Evolutionary conservation across 23 tunicate genomes (phyloP).

Genomic region (Styela plicata): DNA sequence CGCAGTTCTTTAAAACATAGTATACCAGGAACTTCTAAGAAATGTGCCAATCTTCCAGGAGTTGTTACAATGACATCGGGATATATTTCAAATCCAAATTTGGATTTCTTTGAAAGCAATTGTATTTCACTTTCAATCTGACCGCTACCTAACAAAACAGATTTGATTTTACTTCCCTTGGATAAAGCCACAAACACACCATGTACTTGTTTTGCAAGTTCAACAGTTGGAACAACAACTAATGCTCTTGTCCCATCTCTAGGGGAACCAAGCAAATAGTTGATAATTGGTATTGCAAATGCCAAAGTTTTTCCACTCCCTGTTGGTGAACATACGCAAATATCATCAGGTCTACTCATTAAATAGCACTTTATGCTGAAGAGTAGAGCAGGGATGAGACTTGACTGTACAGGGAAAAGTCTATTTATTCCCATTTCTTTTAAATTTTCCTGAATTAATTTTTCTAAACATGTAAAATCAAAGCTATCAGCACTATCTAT

Average conservation of each 20-base stretch:
- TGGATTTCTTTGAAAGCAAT: conserved; percentile 1
- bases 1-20: conserved; percentile 44
- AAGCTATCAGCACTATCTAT: not conserved
- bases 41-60: conserved; percentile 67
- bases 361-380: conserved; percentile 22
- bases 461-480: conserved; percentile 10
- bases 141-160: conserved; percentile 34
- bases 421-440: conserved; percentile 32
- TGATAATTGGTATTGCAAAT: conserved; percentile 77
- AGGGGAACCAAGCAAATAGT: conserved; percentile 5
- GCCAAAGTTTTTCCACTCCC: conserved; percentile 91
- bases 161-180: conserved; percentile 25
- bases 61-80: conserved; percentile 72
- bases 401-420: conserved; percentile 64
- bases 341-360: conserved; percentile 55
- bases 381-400: conserved; percentile 47
- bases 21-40: conserved; percentile 20
- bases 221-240: conserved; percentile 59
- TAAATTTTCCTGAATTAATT: conserved; percentile 33
- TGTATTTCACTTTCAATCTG: conserved; percentile 4
- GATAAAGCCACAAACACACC: conserved; percentile 40
- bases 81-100: conserved; percentile 1
- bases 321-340: conserved; percentile 88
- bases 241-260: conserved; percentile 54
- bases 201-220: conserved; percentile 65